Evolutionary conservation across 2,113 vertebrate genomes (phyloP).

Genomic region (Delphinus delphis): DNA sequence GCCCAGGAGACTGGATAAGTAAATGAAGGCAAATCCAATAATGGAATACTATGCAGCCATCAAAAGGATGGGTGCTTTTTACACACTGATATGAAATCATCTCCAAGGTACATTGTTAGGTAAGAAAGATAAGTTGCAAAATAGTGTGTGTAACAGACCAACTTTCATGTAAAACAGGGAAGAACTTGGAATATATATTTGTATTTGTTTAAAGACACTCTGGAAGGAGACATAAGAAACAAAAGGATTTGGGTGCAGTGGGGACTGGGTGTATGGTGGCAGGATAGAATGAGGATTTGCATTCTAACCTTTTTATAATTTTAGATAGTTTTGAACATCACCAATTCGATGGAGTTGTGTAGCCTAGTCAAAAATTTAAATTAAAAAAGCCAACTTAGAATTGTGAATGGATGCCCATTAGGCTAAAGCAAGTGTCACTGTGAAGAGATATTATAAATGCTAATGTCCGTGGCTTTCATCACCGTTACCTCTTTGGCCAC

Average conservation of each 20-base stretch:
- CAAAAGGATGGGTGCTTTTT: not conserved
- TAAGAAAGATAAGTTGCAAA: not conserved
- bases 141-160: not conserved
- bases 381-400: not conserved
- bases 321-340: not conserved
- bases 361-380: not conserved
- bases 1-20: not conserved
- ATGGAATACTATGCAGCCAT: not conserved
- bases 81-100: not conserved
- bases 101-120: not conserved
- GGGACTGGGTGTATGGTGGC: not conserved
- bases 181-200: not conserved
- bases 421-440: not conserved
- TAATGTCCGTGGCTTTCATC: no score
- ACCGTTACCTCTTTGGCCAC: not conserved
- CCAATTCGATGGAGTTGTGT: not conserved
- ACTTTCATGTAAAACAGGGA: not conserved
- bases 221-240: not conserved
- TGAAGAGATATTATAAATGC: not conserved
- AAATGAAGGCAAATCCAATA: no score
- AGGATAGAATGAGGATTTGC: not conserved
- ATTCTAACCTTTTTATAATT: not conserved
- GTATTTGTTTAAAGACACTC: not conserved
- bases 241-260: not conserved
- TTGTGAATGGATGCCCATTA: not conserved